phyloP scores from a whole-genome alignment of 2,888 invertebrate genomes.

The Gymnocheta viridis region DNA sequence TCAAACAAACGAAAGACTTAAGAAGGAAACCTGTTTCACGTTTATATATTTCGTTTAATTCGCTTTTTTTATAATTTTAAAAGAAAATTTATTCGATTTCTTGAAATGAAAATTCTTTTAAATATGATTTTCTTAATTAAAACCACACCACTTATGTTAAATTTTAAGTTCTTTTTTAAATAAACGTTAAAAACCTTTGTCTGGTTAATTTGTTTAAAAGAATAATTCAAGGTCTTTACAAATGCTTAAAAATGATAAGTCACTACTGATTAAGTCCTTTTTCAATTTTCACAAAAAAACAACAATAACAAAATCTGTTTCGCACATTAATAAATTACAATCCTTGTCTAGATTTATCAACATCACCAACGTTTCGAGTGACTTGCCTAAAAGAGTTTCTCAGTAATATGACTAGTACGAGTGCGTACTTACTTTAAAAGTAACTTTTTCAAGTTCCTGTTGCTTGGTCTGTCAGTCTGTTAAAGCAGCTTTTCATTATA shows the following conservation, averaged over 20 bases:
- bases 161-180: neutral
- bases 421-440: neutral
- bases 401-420: neutral
- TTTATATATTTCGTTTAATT: neutral
- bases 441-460: slow-evolving; percentile 42
- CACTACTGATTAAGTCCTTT: slow-evolving; percentile 18
- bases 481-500: neutral
- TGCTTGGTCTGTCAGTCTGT: neutral
- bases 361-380: slow-evolving; percentile 35
- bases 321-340: slow-evolving; percentile 57
- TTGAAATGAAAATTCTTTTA: neutral
- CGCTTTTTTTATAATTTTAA: neutral
- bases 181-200: neutral
- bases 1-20: slow-evolving; percentile 27
- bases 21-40: neutral
- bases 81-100: neutral
- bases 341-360: slow-evolving; percentile 50
- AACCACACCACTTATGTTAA: neutral
- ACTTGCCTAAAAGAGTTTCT: slow-evolving; percentile 25
- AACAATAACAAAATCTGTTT: slow-evolving; percentile 6
- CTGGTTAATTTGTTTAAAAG: neutral
- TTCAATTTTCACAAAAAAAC: neutral
- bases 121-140: neutral
- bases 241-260: slow-evolving; percentile 18
- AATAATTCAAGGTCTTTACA: slow-evolving; percentile 30